Base-by-base conservation (phyloP, 2,113 vertebrate species). In the Halcyon malimbica region DNA sequence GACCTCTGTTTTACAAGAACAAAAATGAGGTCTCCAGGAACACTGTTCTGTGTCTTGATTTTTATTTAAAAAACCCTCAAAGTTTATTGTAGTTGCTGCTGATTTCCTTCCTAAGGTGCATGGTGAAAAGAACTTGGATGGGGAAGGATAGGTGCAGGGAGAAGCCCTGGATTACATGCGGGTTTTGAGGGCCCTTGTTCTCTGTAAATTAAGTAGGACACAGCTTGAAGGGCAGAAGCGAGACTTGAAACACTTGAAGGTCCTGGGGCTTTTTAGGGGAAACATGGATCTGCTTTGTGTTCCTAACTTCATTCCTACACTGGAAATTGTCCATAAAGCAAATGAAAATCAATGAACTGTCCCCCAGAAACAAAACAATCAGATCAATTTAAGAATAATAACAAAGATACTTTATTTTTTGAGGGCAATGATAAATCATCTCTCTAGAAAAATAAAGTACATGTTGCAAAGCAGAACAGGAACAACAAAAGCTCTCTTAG, bases 401-500 rank as follows among this genome's bases (percentile, higher is more conserved):
- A 62, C 21, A 13, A 18, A 14, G 24, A 6, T 44, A 13, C 33
- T 88, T 83, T 76, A 46, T 46, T 75, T 78, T 87, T 68, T 65
- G 53, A 82, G 89, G 70, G 73, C 82, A 82, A 42, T 19, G 80
- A 67, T 80, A 94, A 86, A 96, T 86, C 48, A 74, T 74, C 37
- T 35, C 33, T 83, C 74, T 44, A 75, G 74, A 87, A 94, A 91
- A 96, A 91, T 44, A 56, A 50, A 54, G 70, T 16, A 16, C 44
- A 5, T 46, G 64, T 96, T 54, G 81, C 71, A 89, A 84, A 96
- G 92, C 84, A 91, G 84, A 78, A 25, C 20, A 73, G 29, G 73
- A 90, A 91, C 69, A 95, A 87, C 82, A 79, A 91, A 92, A 94
- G 51, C 44, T 54, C 54, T 94, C 86, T 93, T 74, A 94, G 78